phyloP scores from a whole-genome alignment of 2,113 vertebrate genomes.

The Indri indri region DNA sequence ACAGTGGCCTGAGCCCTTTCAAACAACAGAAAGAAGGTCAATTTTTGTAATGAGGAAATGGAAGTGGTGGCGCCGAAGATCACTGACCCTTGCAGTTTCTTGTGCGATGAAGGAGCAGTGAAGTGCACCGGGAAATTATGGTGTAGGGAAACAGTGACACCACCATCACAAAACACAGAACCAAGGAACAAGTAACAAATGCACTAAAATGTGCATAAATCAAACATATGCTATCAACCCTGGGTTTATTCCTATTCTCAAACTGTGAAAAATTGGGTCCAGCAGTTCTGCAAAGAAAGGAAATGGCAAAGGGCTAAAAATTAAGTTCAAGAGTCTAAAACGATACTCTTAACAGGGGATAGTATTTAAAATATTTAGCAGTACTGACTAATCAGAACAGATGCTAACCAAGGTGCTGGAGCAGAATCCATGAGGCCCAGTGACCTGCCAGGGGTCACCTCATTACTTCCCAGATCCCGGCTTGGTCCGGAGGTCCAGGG shows the following conservation, averaged over 20 bases:
- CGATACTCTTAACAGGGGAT: background rate
- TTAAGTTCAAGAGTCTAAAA: slow-evolving; percentile 27
- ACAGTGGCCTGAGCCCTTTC: slow-evolving; percentile 89
- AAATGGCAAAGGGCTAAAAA: slow-evolving; percentile 31
- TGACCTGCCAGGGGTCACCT: background rate
- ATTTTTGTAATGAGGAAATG: slow-evolving; percentile 90
- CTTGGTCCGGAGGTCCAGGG: background rate
- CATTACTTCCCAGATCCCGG: background rate
- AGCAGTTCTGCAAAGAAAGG: slow-evolving; percentile 23
- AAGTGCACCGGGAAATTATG: slow-evolving; percentile 83
- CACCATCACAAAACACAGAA: slow-evolving; percentile 72
- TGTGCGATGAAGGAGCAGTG: slow-evolving; percentile 78
- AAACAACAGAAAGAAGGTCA: slow-evolving; percentile 87
- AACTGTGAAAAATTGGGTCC: slow-evolving; percentile 29
- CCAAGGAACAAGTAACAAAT: slow-evolving; percentile 72
- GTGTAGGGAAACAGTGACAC: slow-evolving; percentile 83
- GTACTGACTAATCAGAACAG: background rate
- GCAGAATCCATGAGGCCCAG: background rate
- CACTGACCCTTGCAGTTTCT: slow-evolving; percentile 85
- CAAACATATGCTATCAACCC: slow-evolving; percentile 33
- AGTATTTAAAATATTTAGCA: background rate
- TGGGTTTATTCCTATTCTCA: slow-evolving; percentile 63
- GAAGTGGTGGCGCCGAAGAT: slow-evolving; percentile 84
- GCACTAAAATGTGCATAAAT: slow-evolving; percentile 74
- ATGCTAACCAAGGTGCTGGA: background rate